Conservation (phyloP, 2,797 vertebrate species). For the Tapera naevia region DNA sequence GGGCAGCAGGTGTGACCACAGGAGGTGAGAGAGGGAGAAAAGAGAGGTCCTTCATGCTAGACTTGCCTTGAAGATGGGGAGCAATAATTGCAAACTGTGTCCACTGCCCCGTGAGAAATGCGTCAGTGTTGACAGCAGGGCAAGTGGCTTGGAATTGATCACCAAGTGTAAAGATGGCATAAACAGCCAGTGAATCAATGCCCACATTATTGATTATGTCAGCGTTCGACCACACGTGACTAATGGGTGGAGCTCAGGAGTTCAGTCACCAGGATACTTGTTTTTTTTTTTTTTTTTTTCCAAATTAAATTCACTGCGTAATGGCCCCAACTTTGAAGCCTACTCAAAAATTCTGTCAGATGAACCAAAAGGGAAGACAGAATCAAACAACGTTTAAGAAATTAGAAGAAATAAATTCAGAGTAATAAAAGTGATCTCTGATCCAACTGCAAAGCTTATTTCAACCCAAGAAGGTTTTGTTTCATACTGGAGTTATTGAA, state of each 20-base stretch:
- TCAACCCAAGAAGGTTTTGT: background rate
- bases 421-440: background rate
- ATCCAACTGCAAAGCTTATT: background rate
- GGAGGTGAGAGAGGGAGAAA: background rate
- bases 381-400: background rate
- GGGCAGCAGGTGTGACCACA: fast-evolving
- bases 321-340: fast-evolving
- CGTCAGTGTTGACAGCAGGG: background rate
- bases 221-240: background rate
- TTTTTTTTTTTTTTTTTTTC: background rate
- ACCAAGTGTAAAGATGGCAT: background rate
- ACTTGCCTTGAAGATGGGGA: background rate
- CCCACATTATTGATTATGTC: background rate
- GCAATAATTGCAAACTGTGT: background rate
- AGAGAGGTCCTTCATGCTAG: background rate
- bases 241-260: background rate
- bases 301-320: background rate
- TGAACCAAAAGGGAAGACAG: background rate
- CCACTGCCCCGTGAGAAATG: background rate
- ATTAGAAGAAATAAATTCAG: background rate
- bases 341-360: background rate
- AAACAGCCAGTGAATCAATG: background rate
- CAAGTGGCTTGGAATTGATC: background rate
- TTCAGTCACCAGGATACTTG: background rate
- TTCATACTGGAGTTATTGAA: background rate